Evolutionary conservation across 2,797 vertebrate genomes (phyloP), one percentile per base, ranked within the genome.

Genomic region (Alouatta caraya): DNA sequence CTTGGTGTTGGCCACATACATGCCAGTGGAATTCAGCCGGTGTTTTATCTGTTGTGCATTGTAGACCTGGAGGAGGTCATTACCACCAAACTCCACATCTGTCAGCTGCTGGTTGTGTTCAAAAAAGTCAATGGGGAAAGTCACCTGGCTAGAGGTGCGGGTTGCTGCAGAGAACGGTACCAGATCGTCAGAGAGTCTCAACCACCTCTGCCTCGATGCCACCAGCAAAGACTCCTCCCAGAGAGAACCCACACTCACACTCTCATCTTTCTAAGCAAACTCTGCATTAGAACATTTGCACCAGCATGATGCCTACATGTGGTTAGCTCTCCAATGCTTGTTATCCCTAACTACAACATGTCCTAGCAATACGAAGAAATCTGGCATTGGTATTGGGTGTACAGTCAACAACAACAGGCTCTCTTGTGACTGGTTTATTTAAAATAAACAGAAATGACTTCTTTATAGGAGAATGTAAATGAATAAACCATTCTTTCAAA

Each of bases 1-100:
- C 99, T 99, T 99, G 4, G 99, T 99, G 99, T 99, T 99, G 96
- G 99, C 99, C 98, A 99, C 99, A 59, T 99, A 99, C 99, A 99
- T 99, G 98, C 99, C 99, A 1, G 99, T 99, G 94, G 99, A 99
- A 95, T 99, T 99, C 95, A 99, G 99, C 4, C 99, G 99, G 98
- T 99, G 99, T 98, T 99, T 99, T 95, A 99, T 99, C 99, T 99
- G 99, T 97, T 99, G 99, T 70, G 99, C 99, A 0, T 99, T 99
- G 98, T 99, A 99, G 91, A 99, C 99, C 98, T 99, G 99, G 86
- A 99, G 98, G 94, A 99, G 99, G 97, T 99, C 99, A 8, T 99
- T 99, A 55, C 99, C 99, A 0, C 99, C 99, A 12, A 99, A 99
- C 98, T 99, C 99, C 96, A 99, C 99, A 3, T 99, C 99, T 1